Base-by-base conservation (phyloP, 2,888 invertebrate species). In the Heliconius erato region DNA sequence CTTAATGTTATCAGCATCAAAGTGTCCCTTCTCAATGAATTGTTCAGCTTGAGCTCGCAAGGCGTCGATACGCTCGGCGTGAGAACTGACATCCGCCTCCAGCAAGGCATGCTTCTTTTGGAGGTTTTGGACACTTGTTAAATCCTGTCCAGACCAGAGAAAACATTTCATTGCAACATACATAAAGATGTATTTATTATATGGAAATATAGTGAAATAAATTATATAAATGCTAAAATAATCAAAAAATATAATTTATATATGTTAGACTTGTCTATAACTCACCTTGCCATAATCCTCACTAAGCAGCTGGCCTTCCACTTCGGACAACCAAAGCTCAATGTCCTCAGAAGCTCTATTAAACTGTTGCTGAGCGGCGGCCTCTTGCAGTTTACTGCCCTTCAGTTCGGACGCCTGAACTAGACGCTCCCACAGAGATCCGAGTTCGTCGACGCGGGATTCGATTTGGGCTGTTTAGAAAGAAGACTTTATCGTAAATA, bases 271-370 rank as follows among this genome's bases (percentile, higher is more conserved):
- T 54, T 54, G 7, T 54, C 54, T 28, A 67, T 28, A 67, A 28
- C 14, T 54, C 19, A 97, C 97, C 96, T 99, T 99, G 86, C 99
- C 99, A 90, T 99, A 99, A 93, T 99, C 99, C 94, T 99, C 99
- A 71, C 99, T 99, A 94, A 99, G 97, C 85, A 99, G 96, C 92
- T 99, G 99, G 0, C 98, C 98, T 94, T 99, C 99, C 78, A 99
- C 98, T 94, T 99, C 99, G 0, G 98, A 98, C 78, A 99, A 96
- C 99, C 99, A 99, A 80, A 99, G 96, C 92, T 99, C 99, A 87
- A 99, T 98, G 92, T 99, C 99, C 93, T 99, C 99, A 68, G 99
- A 98, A 72, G 99, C 99, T 68, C 99, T 97, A 96, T 99, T 99
- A 96, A 99, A 99, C 93, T 99, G 99, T 92, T 99, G 99, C 92